Base-by-base conservation (phyloP, 2,113 vertebrate genomes). In the Pteronura brasiliensis region DNA sequence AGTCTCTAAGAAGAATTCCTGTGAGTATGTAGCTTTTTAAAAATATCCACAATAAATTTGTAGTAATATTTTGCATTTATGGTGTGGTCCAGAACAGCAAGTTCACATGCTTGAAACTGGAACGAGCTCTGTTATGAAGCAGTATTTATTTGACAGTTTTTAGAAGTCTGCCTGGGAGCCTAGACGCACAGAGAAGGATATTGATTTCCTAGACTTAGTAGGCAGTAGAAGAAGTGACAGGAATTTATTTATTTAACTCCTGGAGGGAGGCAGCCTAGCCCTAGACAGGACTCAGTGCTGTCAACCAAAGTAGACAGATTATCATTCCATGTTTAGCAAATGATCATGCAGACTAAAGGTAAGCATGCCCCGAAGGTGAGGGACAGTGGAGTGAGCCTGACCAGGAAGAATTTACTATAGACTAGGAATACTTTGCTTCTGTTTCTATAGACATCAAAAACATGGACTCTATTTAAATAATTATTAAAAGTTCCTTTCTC, bases 161-260 rank as follows among this genome's bases (percentile, higher is more conserved):
- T 88, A 12, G 82, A 89, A 93, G 95, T 89, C 67, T 93, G 89
- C 52, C 77, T 91, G 65, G 25, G 97, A 89, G 20, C 29, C 52
- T 57, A 52, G 34, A 95, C 4, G 69, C 5, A 39, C 27, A 86
- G 31, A 85, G 36, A 96, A 94, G 34, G 31, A 72, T 95, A 88
- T 89, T 97, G 88, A 96, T 96, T 93, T 94, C 49, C 47, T n/a
- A 63, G 31, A 42, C 36, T 96, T 95, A 92, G 84, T 25, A 91
- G 44, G 42, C 79, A 84, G 79, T 74, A 63, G 77, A 67, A 81
- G 49, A 97, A 42, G 76, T 79, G 87, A 84, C 82, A 95, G 95
- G 52, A 59, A 97, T 97, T 97, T 97, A 92, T 95, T 95, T 97
- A 81, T 77, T 69, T 92, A 72, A 91, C 63, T 97, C 87, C 80